Conservation (phyloP, 2,888 invertebrate species). For the Bellardia pandia region DNA sequence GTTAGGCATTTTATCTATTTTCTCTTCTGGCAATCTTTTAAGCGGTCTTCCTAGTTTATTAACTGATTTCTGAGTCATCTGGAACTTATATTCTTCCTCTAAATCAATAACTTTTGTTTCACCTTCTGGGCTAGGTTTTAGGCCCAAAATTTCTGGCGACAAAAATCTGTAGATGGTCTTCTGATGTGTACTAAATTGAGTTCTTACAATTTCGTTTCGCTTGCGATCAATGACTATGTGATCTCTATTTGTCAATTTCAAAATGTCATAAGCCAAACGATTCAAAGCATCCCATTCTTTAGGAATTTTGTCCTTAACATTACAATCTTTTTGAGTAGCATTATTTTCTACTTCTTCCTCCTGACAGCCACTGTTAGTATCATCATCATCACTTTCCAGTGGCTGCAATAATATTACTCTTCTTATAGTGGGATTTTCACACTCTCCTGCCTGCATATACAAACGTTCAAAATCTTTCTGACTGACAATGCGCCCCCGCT, state of each 20-base stretch:
- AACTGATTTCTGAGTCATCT: slow-evolving; percentile 50
- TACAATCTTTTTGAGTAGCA: not conserved
- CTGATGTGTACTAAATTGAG: slow-evolving; percentile 78
- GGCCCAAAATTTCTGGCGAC: slow-evolving; percentile 79
- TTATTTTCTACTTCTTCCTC: slow-evolving; percentile 17
- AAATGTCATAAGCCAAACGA: slow-evolving; percentile 80
- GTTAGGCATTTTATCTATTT: slow-evolving; percentile 22
- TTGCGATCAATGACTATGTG: slow-evolving; percentile 82
- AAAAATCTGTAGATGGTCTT: slow-evolving; percentile 81
- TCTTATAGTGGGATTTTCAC: not conserved
- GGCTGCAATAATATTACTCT: slow-evolving; percentile 58
- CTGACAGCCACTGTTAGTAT: not conserved
- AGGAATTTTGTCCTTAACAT: slow-evolving; percentile 41
- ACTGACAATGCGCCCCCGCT: slow-evolving; percentile 75
- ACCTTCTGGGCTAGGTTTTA: slow-evolving; percentile 66
- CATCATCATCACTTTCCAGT: slow-evolving; percentile 33
- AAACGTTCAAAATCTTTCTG: slow-evolving; percentile 63
- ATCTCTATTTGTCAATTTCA: slow-evolving; percentile 79
- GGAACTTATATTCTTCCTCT: slow-evolving; percentile 22
- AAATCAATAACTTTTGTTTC: slow-evolving; percentile 15
- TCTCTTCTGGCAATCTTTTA: slow-evolving; percentile 73
- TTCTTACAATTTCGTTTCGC: slow-evolving; percentile 81
- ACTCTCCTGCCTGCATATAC: slow-evolving; percentile 67
- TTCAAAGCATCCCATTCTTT: slow-evolving; percentile 78
- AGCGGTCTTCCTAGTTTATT: slow-evolving; percentile 75